phyloP scores from a whole-genome alignment of 2,888 invertebrate species.

The Mermis nigrescens region DNA sequence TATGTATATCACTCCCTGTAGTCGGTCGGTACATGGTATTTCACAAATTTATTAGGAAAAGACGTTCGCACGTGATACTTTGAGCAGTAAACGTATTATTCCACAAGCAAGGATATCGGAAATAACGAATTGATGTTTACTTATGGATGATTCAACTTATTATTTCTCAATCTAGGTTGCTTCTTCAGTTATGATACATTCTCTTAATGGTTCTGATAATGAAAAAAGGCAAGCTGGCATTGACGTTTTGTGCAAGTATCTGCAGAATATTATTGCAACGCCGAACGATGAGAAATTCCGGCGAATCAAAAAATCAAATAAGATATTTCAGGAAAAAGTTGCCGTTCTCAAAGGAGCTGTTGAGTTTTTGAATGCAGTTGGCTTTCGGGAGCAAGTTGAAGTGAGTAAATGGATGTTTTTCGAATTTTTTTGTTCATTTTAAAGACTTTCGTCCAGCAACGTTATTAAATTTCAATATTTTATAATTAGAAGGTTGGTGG shows the following conservation, averaged over 20 bases:
- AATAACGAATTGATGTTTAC: too few species aligned
- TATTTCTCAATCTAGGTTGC: too few species aligned
- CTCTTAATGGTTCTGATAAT: conserved; percentile 46
- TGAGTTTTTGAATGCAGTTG: conserved; percentile 61
- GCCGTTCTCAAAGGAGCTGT: conserved; percentile 55
- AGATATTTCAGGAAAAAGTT: conserved; percentile 54
- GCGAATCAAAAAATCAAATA: conserved; percentile 67
- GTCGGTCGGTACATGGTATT: too few species aligned
- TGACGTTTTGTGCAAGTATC: conserved; percentile 64
- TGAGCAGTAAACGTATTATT: too few species aligned
- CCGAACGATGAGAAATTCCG: conserved; percentile 71
- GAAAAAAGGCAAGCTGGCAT: conserved; percentile 43
- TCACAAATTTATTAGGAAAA: too few species aligned
- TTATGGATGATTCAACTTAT: too few species aligned
- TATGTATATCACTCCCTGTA: too few species aligned
- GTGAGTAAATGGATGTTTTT: conserved; percentile 30
- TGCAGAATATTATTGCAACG: conserved; percentile 67
- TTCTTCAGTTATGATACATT: conserved; percentile 69
- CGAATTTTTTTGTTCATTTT: neutral
- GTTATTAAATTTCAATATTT: too few species aligned
- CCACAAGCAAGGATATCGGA: too few species aligned
- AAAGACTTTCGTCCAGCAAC: too few species aligned
- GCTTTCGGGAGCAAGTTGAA: conserved; percentile 46
- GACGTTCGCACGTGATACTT: too few species aligned
- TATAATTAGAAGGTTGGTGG: too few species aligned